Evolutionary conservation across 2,888 invertebrate species (phyloP), one percentile per base, ranked within the genome.

Genomic region (Acrobasis consociella): DNA sequence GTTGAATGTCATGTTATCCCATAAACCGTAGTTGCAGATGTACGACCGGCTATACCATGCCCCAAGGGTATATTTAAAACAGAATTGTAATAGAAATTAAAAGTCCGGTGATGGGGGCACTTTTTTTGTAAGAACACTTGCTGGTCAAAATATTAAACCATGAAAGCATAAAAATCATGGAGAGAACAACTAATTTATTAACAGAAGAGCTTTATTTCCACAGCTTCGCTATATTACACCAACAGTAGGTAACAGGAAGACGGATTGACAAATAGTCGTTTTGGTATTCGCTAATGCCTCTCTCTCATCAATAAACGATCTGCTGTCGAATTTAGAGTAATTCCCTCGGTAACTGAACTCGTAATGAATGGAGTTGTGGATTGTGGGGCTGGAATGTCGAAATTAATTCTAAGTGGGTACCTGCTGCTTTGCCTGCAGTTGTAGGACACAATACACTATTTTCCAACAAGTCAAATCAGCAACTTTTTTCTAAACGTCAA

Each of bases 221-320:
- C 13, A 13, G 3, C 0, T 3, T 52, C 52, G 13, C 1, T 42
- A 46, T 22, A 46, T 46, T 46, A 13, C 17, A 56, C 1, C 56
- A 56, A 9, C 17, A 42, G 56, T 56, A 46, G 46, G 46, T 46
- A 56, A 56, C 90, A 85, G 90, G 86, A 89, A 92, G 91, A 89
- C 87, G 86, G 89, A 90, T 89, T 90, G 91, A 91, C 91, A 90
- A 91, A 91, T 91, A 91, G 90, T 88, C 89, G 85, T 86, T 91
- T 87, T 85, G 90, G 91, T 87, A 91, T 91, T 89, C 83, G 89
- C 90, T 91, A 91, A 91, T 91, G 91, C 80, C 74, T 75, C 80
- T 73, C 77, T 80, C 86, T 88, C 91, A 89, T 89, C 88, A 90
- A 90, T 90, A 87, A 86, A 87, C 85, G 84, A 85, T 84, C 81